A percentile compares a stretch with the other conserved stretches of the same genome.
Conservation (phyloP, 2,113 vertebrate species). For the Ondatra zibethicus region DNA sequence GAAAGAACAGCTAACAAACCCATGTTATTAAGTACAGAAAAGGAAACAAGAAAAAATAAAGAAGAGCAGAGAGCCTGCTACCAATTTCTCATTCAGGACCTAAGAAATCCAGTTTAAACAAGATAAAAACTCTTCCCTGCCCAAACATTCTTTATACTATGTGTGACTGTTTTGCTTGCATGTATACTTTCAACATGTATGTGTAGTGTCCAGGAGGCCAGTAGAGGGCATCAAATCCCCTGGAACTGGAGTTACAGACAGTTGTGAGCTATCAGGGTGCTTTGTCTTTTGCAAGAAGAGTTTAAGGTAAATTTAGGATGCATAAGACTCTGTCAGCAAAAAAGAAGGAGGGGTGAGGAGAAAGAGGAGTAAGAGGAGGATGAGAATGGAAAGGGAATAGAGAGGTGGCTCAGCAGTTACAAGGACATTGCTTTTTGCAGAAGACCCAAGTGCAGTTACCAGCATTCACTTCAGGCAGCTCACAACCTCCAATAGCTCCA, state of each 20-base stretch:
- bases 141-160: too few species aligned
- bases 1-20: too few species aligned
- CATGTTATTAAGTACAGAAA: neutral
- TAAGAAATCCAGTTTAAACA: neutral
- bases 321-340: neutral
- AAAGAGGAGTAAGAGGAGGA: neutral
- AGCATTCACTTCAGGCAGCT: neutral
- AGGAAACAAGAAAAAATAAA: neutral
- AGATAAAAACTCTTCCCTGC: neutral
- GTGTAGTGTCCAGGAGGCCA: too few species aligned
- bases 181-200: too few species aligned
- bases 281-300: neutral
- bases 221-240: neutral
- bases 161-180: too few species aligned
- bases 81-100: neutral
- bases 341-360: neutral
- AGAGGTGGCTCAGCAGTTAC: neutral
- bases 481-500: neutral
- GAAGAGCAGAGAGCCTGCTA: neutral
- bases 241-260: neutral
- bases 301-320: neutral
- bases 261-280: too few species aligned
- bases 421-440: neutral
- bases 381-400: neutral
- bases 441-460: neutral